Evolutionary conservation across 2,113 vertebrate genomes (phyloP).

Genomic region (Brachionichthys hirsutus): DNA sequence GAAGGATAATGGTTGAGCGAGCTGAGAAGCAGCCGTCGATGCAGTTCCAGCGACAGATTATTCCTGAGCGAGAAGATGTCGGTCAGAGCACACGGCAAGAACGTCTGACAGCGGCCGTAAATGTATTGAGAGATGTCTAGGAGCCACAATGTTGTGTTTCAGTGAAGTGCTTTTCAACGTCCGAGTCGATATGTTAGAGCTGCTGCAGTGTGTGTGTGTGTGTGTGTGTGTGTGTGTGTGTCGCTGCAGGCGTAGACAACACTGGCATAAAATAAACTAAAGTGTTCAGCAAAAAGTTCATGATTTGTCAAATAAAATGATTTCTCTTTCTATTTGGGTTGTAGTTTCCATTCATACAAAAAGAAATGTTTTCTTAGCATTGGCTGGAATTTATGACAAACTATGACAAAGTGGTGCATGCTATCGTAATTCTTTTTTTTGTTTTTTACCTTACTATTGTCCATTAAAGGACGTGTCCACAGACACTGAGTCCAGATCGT

Average conservation of each 20-base stretch:
- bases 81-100: conserved; percentile 29
- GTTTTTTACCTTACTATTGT: neutral
- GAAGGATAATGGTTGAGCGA: neutral
- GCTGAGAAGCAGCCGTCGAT: neutral
- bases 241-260: conserved; percentile 30
- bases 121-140: conserved; percentile 62
- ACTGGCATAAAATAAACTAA: conserved; percentile 40
- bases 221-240: no score
- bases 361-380: neutral
- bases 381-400: neutral
- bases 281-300: conserved; percentile 46
- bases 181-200: conserved; percentile 46
- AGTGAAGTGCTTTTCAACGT: conserved; percentile 55
- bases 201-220: conserved; percentile 47
- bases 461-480: conserved; percentile 28
- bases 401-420: no score
- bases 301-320: conserved; percentile 65
- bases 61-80: conserved; percentile 19
- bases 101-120: conserved; percentile 44
- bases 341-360: conserved; percentile 53
- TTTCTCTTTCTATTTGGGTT: conserved; percentile 59
- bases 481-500: conserved; percentile 20
- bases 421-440: no score
- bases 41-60: conserved; percentile 20
- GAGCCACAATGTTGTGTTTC: conserved; percentile 48